Evolutionary conservation across 2,113 vertebrate genomes (phyloP).

Genomic region (Halcyon malimbica): DNA sequence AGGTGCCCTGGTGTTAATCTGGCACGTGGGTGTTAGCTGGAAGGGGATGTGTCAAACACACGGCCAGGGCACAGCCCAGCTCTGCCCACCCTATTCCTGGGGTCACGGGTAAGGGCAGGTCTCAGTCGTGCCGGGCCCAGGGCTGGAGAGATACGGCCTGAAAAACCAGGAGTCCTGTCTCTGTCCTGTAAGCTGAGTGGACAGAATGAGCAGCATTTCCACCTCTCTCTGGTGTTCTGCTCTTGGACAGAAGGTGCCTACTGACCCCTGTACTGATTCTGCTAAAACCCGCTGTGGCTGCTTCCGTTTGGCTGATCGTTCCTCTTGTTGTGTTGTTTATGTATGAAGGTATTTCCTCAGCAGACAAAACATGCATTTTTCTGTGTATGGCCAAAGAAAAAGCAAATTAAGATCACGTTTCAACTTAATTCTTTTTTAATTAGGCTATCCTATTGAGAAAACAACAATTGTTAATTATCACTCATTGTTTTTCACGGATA

Average conservation of each 20-base stretch:
- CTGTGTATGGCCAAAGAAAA: not conserved
- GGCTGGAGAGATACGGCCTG: not conserved
- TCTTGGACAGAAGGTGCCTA: not conserved
- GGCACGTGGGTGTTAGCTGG: fast-evolving
- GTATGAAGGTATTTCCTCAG: too few species aligned
- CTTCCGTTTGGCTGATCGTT: not conserved
- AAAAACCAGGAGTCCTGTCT: not conserved
- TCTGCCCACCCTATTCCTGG: not conserved
- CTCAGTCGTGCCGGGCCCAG: not conserved
- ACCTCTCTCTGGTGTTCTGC: not conserved
- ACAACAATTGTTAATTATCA: fast-evolving
- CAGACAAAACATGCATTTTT: not conserved
- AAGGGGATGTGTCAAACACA: fast-evolving
- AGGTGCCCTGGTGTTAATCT: too few species aligned
- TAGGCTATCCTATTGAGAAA: not conserved
- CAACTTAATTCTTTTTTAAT: not conserved
- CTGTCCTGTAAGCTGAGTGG: not conserved
- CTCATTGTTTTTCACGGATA: fast-evolving
- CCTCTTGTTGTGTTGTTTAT: not conserved
- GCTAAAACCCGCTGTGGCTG: not conserved
- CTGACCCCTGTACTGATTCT: not conserved
- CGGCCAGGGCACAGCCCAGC: not conserved
- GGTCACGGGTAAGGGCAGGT: not conserved
- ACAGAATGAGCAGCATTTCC: not conserved
- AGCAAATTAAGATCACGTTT: not conserved